Percentiles rank a stretch among this genome's conserved stretches.
Conservation (phyloP, 2,113 vertebrate species). For the Numenius arquata region DNA sequence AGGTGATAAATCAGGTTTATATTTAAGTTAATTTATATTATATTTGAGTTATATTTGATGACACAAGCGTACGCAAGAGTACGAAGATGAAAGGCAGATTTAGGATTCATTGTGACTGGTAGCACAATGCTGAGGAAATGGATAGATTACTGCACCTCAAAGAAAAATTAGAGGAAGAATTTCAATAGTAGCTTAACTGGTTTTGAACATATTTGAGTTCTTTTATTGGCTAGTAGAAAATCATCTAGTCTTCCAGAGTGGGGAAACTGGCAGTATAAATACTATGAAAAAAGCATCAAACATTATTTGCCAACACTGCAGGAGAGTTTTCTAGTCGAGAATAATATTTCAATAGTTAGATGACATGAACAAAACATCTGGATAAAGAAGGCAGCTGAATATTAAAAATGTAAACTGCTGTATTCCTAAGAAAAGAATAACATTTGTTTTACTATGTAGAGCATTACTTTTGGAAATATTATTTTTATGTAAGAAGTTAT, state of each 20-base stretch:
- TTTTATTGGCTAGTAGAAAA: not conserved
- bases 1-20: not conserved
- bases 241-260: not conserved
- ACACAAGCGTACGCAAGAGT: not conserved
- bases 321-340: not conserved
- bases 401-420: not conserved
- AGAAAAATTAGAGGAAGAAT: not conserved
- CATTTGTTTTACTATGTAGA: not conserved
- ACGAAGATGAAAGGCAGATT: not conserved
- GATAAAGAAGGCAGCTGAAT: not conserved
- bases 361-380: not conserved
- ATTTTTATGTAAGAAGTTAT: not conserved
- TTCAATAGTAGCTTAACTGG: not conserved
- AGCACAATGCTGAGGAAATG: not conserved
- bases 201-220: not conserved
- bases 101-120: not conserved
- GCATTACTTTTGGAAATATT: not conserved
- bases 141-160: not conserved
- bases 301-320: not conserved
- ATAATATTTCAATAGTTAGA: not conserved
- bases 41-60: not conserved
- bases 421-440: not conserved
- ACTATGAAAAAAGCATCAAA: not conserved
- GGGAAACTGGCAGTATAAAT: not conserved
- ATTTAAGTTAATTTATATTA: not conserved